phyloP scores from a whole-genome alignment of 2,113 vertebrate genomes.

The Oncorhynchus kisutch region DNA sequence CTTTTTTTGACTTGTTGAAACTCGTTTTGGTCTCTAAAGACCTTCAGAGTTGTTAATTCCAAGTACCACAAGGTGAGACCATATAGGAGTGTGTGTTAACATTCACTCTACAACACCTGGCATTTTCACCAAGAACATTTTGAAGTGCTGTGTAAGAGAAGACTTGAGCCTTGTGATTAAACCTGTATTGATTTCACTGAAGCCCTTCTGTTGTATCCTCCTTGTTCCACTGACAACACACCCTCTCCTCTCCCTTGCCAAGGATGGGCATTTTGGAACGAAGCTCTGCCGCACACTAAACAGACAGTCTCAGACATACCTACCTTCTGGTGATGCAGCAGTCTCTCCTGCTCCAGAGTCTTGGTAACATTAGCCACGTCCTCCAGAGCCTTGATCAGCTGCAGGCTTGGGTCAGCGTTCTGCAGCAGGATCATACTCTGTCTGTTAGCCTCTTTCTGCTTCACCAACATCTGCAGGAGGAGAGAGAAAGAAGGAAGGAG shows the following conservation, averaged over 20 bases:
- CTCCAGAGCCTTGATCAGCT: slow-evolving; percentile 78
- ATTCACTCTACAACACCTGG: no score
- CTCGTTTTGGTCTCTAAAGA: no score
- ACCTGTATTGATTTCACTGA: no score
- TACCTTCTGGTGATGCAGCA: slow-evolving; percentile 75
- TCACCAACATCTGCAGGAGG: slow-evolving; percentile 75
- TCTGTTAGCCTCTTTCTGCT: slow-evolving; percentile 80
- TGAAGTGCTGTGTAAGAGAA: no score
- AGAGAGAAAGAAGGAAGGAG: neutral
- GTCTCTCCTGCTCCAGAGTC: slow-evolving; percentile 74
- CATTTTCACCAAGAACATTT: no score
- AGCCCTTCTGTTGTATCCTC: no score
- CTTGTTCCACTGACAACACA: neutral
- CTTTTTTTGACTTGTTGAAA: no score
- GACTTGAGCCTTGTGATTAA: no score
- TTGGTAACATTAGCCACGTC: slow-evolving; percentile 71
- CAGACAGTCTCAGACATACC: neutral
- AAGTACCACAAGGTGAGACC: no score
- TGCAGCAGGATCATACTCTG: slow-evolving; percentile 79
- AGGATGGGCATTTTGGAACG: neutral
- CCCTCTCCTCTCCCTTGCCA: neutral
- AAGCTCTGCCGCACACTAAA: neutral
- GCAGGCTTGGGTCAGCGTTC: slow-evolving; percentile 73
- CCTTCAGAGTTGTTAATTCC: no score
- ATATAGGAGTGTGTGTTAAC: no score